These are phyloP conservation scores for Neolamprologus fasciatus DNA, from an alignment of 2,113 vertebrate species.

Conservation along the genomic window DNA sequence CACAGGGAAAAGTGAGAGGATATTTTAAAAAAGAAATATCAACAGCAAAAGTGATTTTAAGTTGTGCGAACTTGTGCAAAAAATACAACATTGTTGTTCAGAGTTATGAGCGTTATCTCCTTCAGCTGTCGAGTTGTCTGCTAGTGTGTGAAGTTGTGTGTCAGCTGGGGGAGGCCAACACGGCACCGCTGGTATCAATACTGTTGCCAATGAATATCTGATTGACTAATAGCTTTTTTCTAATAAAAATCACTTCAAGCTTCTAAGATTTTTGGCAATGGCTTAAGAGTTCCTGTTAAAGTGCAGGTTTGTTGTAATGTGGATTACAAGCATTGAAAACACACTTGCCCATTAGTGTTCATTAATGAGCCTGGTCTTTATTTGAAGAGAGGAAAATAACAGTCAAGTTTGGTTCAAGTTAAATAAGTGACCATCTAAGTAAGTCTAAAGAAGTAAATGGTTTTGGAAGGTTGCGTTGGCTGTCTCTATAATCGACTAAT, in stretches of 20 bases:
- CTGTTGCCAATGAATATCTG: background rate
- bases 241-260: background rate
- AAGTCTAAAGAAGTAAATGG: background rate
- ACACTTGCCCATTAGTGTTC: background rate
- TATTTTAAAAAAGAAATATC: background rate
- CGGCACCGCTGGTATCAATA: background rate
- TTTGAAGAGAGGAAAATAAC: background rate
- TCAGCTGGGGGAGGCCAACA: background rate
- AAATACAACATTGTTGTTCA: background rate
- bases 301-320: background rate
- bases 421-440: background rate
- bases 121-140: background rate
- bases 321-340: background rate
- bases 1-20: background rate
- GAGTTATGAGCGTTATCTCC: background rate
- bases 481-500: background rate
- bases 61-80: background rate
- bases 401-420: background rate
- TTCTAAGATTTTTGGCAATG: background rate
- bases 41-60: background rate
- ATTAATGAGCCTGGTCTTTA: background rate
- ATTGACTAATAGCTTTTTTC: background rate
- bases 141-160: background rate
- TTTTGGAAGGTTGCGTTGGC: background rate
- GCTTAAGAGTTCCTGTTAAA: background rate